Evolutionary conservation across 1,140 invertebrate species (phyloP), one percentile per base, ranked within the genome.

Genomic region (Ditylenchus dipsaci): DNA sequence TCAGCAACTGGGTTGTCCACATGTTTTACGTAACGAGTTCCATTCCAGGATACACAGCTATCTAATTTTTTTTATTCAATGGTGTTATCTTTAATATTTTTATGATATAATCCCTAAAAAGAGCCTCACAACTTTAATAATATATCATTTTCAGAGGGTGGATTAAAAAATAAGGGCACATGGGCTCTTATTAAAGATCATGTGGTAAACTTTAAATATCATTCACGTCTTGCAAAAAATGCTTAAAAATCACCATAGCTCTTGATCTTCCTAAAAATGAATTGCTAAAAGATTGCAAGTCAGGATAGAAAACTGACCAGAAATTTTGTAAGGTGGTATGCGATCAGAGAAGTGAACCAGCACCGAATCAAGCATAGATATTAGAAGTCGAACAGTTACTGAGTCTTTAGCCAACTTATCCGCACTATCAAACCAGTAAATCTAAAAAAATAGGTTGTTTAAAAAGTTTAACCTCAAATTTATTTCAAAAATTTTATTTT

Each of bases 1-100:
- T 97, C 93, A 79, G 88, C 87, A 83, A 94, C 94, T 17, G 94
- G 93, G 87, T 97, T 97, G 83, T 97, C 94, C 27, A 97, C 91
- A 84, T 97, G 94, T 84, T 93, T 92, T 19, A 95, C 91, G 83
- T 97, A 97, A 80, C 91, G 90, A 11, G 91, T 90, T 59, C 92
- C 91, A 65, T 89, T 15, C 93, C 93, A 11, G 93, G 93, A 85
- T 97, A 97, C 84, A 92, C 94, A 53, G 94, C 92, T 27, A 96
- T 90, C 93, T 96, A 38, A 38, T 5, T 5, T 5, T 38, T 38
- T 38, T 38, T 11, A n/a, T n/a, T n/a, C n/a, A n/a, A n/a, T n/a
- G n/a, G n/a, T n/a, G n/a, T n/a, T n/a, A n/a, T n/a, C n/a, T n/a
- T n/a, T n/a, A n/a, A n/a, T n/a, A n/a, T n/a, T n/a, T n/a, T n/a